Percentiles rank a stretch among this genome's conserved stretches.
phyloP scores from a whole-genome alignment of 2,113 vertebrate genomes.

The Phocoena phocoena region DNA sequence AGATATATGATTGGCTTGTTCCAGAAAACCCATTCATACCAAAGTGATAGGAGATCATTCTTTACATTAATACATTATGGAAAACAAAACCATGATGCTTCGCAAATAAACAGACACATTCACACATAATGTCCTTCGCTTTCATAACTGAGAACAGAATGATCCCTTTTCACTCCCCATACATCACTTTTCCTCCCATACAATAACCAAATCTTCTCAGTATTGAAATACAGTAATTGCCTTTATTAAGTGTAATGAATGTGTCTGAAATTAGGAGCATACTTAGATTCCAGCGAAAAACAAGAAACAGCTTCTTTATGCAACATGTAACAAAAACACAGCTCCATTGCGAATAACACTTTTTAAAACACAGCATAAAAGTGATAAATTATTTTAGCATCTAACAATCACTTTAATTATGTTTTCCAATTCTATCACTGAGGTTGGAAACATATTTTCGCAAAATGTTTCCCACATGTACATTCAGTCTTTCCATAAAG shows the following conservation, averaged over 20 bases:
- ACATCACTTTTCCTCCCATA: not conserved
- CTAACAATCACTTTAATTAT: conserved; percentile 59
- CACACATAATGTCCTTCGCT: not conserved
- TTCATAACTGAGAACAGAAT: not conserved
- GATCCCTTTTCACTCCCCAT: not conserved
- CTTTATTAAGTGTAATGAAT: conserved; percentile 42
- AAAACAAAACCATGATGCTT: not conserved
- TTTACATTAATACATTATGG: not conserved
- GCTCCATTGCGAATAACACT: not conserved
- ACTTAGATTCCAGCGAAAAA: conserved; percentile 15
- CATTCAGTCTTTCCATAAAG: conserved; percentile 38
- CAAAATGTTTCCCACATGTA: conserved; percentile 44
- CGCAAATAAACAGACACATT: not conserved
- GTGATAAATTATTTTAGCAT: conserved; percentile 46
- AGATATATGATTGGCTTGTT: not conserved
- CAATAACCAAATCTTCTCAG: not conserved
- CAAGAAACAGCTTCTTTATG: conserved; percentile 18
- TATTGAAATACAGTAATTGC: not conserved
- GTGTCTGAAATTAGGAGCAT: not conserved
- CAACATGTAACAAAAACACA: not conserved
- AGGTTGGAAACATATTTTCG: conserved; percentile 47
- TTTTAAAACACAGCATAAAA: conserved; percentile 57
- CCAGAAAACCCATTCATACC: not conserved
- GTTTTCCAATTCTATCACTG: conserved; percentile 48
- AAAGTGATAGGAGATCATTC: not conserved